phyloP scores from a whole-genome alignment of 2,888 invertebrate species.

The Fragum fragum region DNA sequence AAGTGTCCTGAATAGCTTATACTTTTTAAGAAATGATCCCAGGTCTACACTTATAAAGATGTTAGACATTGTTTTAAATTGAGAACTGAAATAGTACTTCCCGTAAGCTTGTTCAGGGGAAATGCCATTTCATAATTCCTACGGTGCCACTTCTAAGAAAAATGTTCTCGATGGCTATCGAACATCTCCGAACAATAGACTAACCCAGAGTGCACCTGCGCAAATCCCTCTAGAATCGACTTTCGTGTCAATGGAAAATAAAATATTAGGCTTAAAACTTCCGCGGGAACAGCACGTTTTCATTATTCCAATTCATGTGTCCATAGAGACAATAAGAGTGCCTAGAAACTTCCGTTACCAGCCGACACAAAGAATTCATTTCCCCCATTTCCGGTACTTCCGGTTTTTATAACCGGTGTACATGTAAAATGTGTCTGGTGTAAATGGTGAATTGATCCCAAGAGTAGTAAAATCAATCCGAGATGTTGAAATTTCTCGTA shows the following conservation, averaged over 20 bases:
- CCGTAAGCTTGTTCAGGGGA: background rate
- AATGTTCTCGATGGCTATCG: background rate
- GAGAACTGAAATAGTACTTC: background rate
- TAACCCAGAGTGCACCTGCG: constrained; percentile 57
- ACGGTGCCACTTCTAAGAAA: constrained; percentile 23
- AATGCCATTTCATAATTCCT: constrained; percentile 30
- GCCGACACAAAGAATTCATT: constrained; percentile 67
- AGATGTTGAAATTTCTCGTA: constrained; percentile 27
- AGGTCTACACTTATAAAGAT: too few species aligned
- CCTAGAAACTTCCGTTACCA: constrained; percentile 50
- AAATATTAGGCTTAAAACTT: constrained; percentile 68
- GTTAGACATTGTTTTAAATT: background rate
- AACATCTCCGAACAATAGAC: constrained; percentile 32
- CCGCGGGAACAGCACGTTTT: constrained; percentile 50
- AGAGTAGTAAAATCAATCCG: constrained; percentile 18
- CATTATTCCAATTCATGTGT: constrained; percentile 55
- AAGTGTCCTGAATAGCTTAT: too few species aligned
- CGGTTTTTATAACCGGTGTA: constrained; percentile 59
- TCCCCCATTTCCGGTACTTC: constrained; percentile 65
- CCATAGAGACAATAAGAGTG: constrained; percentile 58
- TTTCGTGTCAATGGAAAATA: constrained; percentile 63
- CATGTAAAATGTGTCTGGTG: constrained; percentile 26
- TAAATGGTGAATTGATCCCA: constrained; percentile 26
- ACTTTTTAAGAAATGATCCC: too few species aligned
- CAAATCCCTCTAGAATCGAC: constrained; percentile 50